Evolutionary conservation across 2,888 invertebrate species (phyloP).

Genomic region (Platynereis dumerilii): DNA sequence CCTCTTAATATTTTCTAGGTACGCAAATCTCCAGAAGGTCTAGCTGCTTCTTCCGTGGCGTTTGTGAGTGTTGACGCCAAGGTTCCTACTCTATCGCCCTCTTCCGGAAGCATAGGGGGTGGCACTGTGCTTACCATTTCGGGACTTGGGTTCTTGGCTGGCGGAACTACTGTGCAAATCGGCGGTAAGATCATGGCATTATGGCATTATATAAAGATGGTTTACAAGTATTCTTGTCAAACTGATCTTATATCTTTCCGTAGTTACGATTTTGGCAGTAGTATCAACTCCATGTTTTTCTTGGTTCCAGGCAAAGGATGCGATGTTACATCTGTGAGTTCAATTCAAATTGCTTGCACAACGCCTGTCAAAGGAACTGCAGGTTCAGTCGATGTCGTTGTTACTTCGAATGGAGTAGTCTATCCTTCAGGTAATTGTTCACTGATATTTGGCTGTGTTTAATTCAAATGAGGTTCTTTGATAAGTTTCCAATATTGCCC

Average conservation of each 20-base stretch:
- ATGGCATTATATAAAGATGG: too few relatives aligned
- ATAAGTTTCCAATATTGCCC: too few relatives aligned
- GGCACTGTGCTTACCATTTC: not conserved
- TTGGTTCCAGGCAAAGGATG: not conserved
- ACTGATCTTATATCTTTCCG: too few relatives aligned
- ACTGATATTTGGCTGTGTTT: too few relatives aligned
- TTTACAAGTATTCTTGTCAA: too few relatives aligned
- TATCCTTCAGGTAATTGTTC: conserved; percentile 9
- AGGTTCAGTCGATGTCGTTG: conserved; percentile 12
- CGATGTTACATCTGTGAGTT: not conserved
- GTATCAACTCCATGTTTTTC: too few relatives aligned
- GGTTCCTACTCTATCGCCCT: not conserved
- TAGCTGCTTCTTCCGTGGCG: not conserved
- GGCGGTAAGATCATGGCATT: too few relatives aligned
- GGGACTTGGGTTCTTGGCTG: conserved; percentile 8
- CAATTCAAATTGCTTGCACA: conserved; percentile 4
- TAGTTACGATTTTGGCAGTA: too few relatives aligned
- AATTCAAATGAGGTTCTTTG: too few relatives aligned
- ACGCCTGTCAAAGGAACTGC: conserved; percentile 6
- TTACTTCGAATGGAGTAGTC: conserved; percentile 3
- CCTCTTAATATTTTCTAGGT: not conserved
- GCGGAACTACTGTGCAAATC: not conserved
- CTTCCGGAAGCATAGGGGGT: conserved; percentile 10
- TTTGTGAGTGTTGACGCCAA: not conserved
- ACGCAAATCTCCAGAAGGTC: conserved; percentile 1